Base-by-base conservation (phyloP, 2,113 vertebrate species). In the Austrofundulus limnaeus region DNA sequence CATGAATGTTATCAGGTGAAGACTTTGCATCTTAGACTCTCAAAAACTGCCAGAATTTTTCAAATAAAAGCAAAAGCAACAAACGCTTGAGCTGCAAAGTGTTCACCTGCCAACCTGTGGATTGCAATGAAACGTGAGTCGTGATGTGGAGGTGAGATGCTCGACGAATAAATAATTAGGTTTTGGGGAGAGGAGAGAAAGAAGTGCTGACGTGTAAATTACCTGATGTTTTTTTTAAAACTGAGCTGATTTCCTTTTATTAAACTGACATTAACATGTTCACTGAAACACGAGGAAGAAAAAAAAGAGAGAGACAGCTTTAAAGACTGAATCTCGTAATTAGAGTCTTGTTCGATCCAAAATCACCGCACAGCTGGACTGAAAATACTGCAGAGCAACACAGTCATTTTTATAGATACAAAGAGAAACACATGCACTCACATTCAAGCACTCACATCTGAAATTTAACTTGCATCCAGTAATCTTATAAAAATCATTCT, bases 151-250 rank as follows among this genome's bases (percentile, higher is more conserved):
- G 61, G 69, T 71, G 81, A 85, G 69, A 86, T 51, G 74, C 41
- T 46, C 0, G 1, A 72, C 86, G 78, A 88, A 87, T 86, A 68
- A 85, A 82, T 63, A 51, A 86, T 81, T 62, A 70, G 57, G 16
- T 77, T 2, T 48, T 61, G 25, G 66, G n/a, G 72, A n/a, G 51
- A 48, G 34, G 28, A 50, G 31, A 23, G 41, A 24, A 47, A 49
- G 53, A 64, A 73, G 45, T 0, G 16, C 24, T 46, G 75, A 64
- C 25, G 52, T 61, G 60, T 51, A 63, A 31, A 21, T 53, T 21
- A 69, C 20, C 63, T 17, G 70, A 83, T 62, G n/a, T n/a, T n/a
- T n/a, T n/a, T 59, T 57, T 56, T 64, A 60, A 46, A 60, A 72
- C 37, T 41, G 16, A 50, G 39, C 52, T 16, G 2, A 61, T 61